Evolutionary conservation across 2,797 vertebrate species (phyloP).

Genomic region (Aselliscus stoliczkanus): DNA sequence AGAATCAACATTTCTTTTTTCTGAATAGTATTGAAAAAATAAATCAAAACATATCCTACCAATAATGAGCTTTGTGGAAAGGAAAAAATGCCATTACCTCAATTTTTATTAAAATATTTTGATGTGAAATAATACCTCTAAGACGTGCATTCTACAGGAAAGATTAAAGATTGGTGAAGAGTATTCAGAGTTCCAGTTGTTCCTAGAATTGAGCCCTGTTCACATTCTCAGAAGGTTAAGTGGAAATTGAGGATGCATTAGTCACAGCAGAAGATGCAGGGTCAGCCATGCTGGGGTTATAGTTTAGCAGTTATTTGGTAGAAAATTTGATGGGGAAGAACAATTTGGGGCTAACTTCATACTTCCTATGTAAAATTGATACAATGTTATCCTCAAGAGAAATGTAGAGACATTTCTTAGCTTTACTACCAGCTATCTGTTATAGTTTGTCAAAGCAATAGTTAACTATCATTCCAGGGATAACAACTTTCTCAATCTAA

Average conservation of each 20-base stretch:
- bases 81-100: background rate
- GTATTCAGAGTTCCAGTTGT: background rate
- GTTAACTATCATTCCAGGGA: background rate
- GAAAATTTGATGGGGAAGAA: background rate
- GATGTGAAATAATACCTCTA: background rate
- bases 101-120: background rate
- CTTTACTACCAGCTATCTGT: background rate
- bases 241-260: background rate
- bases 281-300: background rate
- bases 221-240: background rate
- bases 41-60: background rate
- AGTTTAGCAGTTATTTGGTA: background rate
- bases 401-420: background rate
- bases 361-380: background rate
- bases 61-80: background rate
- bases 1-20: background rate
- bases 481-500: background rate
- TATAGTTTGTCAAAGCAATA: background rate
- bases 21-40: background rate
- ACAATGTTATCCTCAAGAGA: background rate
- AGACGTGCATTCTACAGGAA: background rate
- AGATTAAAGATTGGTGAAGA: background rate
- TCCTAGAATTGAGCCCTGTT: background rate
- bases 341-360: background rate
- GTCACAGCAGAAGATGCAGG: background rate